These are phyloP conservation scores for Catalaphyllia jardinei DNA, from an alignment of 64 coral and sea anemone genomes.

Conservation along the genomic window DNA sequence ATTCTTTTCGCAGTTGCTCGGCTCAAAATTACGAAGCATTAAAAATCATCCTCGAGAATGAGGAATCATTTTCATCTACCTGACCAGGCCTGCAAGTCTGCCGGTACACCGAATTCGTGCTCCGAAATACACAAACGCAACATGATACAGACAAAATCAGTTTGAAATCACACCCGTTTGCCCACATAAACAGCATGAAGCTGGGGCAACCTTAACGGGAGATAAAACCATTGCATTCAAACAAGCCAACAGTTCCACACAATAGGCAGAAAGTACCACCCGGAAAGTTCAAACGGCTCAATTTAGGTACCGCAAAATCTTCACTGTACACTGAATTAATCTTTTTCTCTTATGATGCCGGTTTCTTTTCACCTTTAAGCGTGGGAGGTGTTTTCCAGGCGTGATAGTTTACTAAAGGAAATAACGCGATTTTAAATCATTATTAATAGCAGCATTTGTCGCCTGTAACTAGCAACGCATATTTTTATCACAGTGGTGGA, in stretches of 20 bases:
- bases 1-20: neutral
- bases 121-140: neutral
- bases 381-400: neutral
- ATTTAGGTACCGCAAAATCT: neutral
- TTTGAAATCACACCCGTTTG: neutral
- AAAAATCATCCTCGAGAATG: neutral
- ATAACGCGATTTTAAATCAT: neutral
- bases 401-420: slow-evolving; percentile 8
- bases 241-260: neutral
- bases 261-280: slow-evolving; percentile 8
- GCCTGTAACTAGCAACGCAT: neutral
- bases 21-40: neutral
- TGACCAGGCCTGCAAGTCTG: neutral
- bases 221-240: neutral
- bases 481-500: neutral
- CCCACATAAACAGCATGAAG: slow-evolving; percentile 18
- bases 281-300: slow-evolving; percentile 1
- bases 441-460: neutral
- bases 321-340: slow-evolving; percentile 1
- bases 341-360: neutral
- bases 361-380: neutral
- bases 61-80: neutral
- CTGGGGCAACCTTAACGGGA: neutral
- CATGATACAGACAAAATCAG: slow-evolving; percentile 4
- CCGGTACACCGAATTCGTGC: neutral